Evolutionary conservation across 2,888 invertebrate species (phyloP), one percentile per base, ranked within the genome.

Genomic region (Sericinus montela): DNA sequence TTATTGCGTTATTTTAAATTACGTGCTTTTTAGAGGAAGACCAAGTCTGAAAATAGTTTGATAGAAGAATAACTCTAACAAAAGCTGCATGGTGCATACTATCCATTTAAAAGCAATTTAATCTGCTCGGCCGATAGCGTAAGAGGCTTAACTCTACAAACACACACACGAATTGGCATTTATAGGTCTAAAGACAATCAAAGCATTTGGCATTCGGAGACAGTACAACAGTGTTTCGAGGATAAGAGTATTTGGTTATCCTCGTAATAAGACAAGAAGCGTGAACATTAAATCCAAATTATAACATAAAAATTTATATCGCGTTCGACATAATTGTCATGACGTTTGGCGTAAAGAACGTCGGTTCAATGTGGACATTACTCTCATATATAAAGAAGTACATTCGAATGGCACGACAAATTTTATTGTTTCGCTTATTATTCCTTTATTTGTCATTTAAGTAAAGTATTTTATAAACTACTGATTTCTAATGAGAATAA

Each of bases 61-160:
- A 38, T 9, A 36, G 41, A 30, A 42, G 29, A 19, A 35, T 30
- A 30, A 43, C 1, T 28, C 11, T 25, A 44, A 35, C 13, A 23
- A 29, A 42, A 34, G 29, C 30, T 25, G 15, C 11, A 38, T n/a
- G 11, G 49, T 49, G 49, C 49, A 40, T 44, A 19, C 45, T 39
- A 40, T 16, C 10, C 6, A n/a, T 34, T 10, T 14, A 16, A 34
- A 49, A 44, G 39, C 38, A 40, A 36, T n/a, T 41, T 14, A 32
- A 43, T 1, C 32, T 34, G 15, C 9, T 13, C 25, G 14, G 35
- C 35, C 9, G 9, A 38, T 11, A 5, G 13, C 0, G 9, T 3
- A 10, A 0, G 11, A 32, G n/a, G 11, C 6, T 32, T 11, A 32
- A 32, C 11, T 32, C n/a, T 13, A 6, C n/a, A 10, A 44, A 45